Evolutionary conservation across 2,888 invertebrate species (phyloP).

Genomic region (Conus canariensis): DNA sequence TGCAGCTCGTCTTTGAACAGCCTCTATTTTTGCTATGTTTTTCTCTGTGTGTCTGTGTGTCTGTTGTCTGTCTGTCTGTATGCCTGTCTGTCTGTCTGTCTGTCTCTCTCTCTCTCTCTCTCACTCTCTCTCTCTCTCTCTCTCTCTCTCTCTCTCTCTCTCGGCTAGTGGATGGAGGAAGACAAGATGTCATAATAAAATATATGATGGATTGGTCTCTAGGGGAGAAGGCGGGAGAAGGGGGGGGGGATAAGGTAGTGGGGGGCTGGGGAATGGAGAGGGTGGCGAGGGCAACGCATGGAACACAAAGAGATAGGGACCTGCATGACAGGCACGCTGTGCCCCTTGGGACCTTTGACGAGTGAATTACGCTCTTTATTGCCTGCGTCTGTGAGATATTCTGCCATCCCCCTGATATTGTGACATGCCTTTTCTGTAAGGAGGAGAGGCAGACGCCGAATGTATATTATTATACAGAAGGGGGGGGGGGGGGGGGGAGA

Average conservation of each 20-base stretch:
- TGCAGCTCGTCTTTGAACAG: too few species aligned
- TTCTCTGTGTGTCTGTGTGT: too few species aligned
- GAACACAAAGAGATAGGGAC: constrained; percentile 32
- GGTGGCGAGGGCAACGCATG: constrained; percentile 31
- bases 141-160: too few species aligned
- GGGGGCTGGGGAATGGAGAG: constrained; percentile 20
- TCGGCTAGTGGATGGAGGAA: neutral
- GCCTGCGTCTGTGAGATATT: too few species aligned
- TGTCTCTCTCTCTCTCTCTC: neutral
- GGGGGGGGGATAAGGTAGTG: neutral
- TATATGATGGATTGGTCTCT: neutral
- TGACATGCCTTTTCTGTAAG: too few species aligned
- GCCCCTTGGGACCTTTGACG: neutral
- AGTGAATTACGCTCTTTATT: neutral
- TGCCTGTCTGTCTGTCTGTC: neutral
- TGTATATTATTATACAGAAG: neutral
- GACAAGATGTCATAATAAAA: neutral
- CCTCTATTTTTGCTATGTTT: too few species aligned
- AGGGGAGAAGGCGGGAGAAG: neutral
- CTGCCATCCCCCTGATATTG: too few species aligned
- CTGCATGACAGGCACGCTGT: neutral
- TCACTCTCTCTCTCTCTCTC: constrained; percentile 9
- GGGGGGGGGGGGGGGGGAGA: neutral
- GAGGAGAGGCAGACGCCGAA: neutral
- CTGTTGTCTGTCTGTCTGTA: too few species aligned